Base-by-base conservation (phyloP, 2,113 vertebrate species). In the Muntiacus muntjak region DNA sequence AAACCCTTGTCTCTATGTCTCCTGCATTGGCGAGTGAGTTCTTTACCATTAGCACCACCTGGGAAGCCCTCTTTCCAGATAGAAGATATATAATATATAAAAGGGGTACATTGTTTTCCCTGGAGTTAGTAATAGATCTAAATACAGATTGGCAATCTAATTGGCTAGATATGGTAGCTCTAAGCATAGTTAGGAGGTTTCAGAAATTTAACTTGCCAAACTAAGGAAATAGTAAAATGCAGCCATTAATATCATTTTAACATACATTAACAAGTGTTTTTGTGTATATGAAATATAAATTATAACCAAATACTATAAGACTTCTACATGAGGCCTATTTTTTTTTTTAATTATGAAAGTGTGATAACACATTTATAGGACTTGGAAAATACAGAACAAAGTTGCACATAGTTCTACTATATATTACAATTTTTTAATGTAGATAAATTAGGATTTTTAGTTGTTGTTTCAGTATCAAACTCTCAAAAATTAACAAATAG, bases 221-320 rank as follows among this genome's bases (percentile, higher is more conserved):
- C 23, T 40, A 87, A 95, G 89, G 76, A 97, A 95, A 40, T 23
- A 93, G 60, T 93, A 93, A 96, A 91, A 55, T 88, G 28, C 45
- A 97, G 87, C 62, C 19, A 54, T 79, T 40, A 62, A 36, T 95
- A 85, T 43, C 25, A 84, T 92, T 90, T 96, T 58, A 82, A 76
- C 28, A 74, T 74, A 83, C 19, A 87, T 55, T 90, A 78, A 94
- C 33, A 52, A 64, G 40, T 60, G 0, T 79, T 91, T 84, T 81
- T 90, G 74, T 85, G 30, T 57, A 8, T 87, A 43, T 89, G 43
- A 92, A 74, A 58, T 54, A 58, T 78, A 89, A 89, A 23, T 67
- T 79, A 40, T 89, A 94, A 91, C 52, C 26, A 93, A 96, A 71
- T 33, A 92, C 43, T 64, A 55, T n/a, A 82, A 92, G 89, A 92